Base-by-base conservation (phyloP, 2,113 vertebrate species). In the Chaetorhynchus papuensis region DNA sequence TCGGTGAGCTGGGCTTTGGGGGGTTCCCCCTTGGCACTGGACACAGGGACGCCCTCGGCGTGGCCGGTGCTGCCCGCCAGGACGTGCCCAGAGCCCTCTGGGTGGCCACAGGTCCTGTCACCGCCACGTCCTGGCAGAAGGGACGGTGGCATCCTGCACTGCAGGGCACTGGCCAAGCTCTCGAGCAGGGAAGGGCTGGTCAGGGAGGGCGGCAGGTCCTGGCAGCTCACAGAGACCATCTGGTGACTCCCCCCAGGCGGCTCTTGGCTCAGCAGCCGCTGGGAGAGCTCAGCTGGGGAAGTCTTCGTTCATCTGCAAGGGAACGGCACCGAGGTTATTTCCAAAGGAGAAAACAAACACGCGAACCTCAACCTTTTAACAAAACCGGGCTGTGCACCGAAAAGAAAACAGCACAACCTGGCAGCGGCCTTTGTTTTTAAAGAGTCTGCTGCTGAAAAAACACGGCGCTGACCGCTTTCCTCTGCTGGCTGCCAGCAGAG, bases 141-240 rank as follows among this genome's bases (percentile, higher is more conserved):
- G 54, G 93, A 71, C 3, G 87, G 94, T 4, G 94, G 56, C 94
- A 95, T 86, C n/a, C 37, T 50, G 57, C 39, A 8, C 11, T 89
- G 80, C 65, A 82, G 53, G 41, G 91, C 90, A 2, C 63, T 70
- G 66, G 94, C 47, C 44, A 41, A 39, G 75, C 49, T 94, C 56
- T 81, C 57, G 12, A 89, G 83, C 64, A 77, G 97, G 82, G 94
- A 88, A 22, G 97, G 93, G 75, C 97, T 82, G 68, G 64, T 30
- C 64, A 95, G 75, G 64, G 90, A 96, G 97, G 97, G 97, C 35
- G 65, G 94, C 94, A 97, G 97, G 96, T 98, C 94, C 80, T 84
- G 98, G 97, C 98, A 98, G 84, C 97, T 98, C 96, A 99, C 95
- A 94, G 98, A 98, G 97, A 99, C 98, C 99, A 99, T 99, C 98